Evolutionary conservation across 2,888 invertebrate genomes (phyloP).

Genomic region (Chrysomela aeneicollis): DNA sequence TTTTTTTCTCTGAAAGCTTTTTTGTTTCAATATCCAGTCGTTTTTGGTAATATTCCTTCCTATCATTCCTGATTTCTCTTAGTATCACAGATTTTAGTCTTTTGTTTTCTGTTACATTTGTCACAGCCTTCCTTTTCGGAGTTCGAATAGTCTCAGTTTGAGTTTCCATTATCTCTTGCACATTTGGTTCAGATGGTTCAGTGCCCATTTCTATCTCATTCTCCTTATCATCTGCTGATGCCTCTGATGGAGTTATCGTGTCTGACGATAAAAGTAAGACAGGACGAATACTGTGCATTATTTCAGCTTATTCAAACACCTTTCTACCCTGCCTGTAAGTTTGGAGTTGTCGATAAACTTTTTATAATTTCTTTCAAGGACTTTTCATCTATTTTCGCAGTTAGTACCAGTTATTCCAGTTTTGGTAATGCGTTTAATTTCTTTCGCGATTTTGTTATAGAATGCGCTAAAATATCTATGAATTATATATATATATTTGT

Average conservation of each 20-base stretch:
- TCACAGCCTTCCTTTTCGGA: conserved; percentile 22
- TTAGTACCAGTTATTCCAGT: conserved; percentile 22
- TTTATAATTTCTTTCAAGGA: conserved; percentile 33
- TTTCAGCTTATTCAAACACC: conserved; percentile 29
- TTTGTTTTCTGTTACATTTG: conserved; percentile 23
- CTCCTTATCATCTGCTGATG: conserved; percentile 21
- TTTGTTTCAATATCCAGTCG: conserved; percentile 21
- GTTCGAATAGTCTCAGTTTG: conserved; percentile 1
- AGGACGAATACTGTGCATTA: conserved; percentile 24
- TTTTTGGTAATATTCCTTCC: conserved; percentile 23
- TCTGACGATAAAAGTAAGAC: conserved; percentile 24
- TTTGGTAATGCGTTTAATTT: conserved; percentile 20
- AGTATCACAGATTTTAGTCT: conserved; percentile 23
- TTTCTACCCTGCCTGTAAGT: conserved; percentile 28
- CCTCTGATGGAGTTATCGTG: conserved; percentile 18
- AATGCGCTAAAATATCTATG: too few relatives aligned
- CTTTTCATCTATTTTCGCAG: conserved; percentile 33
- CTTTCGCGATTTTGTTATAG: conserved; percentile 33
- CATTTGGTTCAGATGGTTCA: conserved; percentile 11
- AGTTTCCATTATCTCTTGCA: conserved; percentile 3
- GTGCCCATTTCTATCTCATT: conserved; percentile 14
- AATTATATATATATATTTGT: too few relatives aligned
- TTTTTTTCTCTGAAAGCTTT: conserved; percentile 17
- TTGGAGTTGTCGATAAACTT: conserved; percentile 28
- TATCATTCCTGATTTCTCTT: conserved; percentile 20